Conservation (phyloP, 2,888 invertebrate species). For the Eurytoma californica region DNA sequence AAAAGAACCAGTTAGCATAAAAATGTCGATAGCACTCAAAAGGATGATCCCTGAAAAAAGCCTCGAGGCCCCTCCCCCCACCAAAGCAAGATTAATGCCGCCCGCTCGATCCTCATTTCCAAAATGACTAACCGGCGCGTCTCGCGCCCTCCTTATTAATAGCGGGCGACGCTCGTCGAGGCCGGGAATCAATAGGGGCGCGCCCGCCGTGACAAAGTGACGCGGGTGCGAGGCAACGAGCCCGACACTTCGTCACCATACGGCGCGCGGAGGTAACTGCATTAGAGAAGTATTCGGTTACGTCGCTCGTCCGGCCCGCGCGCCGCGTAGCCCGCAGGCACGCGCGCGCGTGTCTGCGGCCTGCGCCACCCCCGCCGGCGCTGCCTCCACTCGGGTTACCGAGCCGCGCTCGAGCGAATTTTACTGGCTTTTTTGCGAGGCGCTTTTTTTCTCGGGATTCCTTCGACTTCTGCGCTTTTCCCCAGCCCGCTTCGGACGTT, state of each 20-base stretch:
- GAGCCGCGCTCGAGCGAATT: background rate
- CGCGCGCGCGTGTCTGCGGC: constrained; percentile 15
- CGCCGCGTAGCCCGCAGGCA: constrained; percentile 7
- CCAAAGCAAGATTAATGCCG: too few species aligned
- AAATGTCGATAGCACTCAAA: too few species aligned
- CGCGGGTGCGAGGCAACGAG: background rate
- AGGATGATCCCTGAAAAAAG: too few species aligned
- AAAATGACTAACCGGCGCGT: constrained; percentile 11
- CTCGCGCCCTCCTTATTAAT: too few species aligned
- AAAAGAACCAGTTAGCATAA: too few species aligned
- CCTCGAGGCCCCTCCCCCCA: too few species aligned
- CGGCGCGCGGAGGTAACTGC: constrained; percentile 54
- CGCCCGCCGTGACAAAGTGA: constrained; percentile 6
- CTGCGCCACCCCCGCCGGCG: background rate
- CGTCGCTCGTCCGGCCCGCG: constrained; percentile 36
- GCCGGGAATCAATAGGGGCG: background rate
- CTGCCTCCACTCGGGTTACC: background rate
- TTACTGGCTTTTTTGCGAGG: too few species aligned
- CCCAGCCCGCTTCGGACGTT: too few species aligned
- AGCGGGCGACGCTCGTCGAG: too few species aligned
- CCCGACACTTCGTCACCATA: constrained; percentile 33
- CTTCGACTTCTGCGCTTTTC: too few species aligned
- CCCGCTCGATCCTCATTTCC: constrained; percentile 5
- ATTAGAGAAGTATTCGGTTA: constrained; percentile 58
- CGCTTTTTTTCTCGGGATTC: too few species aligned